phyloP scores from a whole-genome alignment of 2,797 vertebrate genomes.

The Gallinago solitaria region DNA sequence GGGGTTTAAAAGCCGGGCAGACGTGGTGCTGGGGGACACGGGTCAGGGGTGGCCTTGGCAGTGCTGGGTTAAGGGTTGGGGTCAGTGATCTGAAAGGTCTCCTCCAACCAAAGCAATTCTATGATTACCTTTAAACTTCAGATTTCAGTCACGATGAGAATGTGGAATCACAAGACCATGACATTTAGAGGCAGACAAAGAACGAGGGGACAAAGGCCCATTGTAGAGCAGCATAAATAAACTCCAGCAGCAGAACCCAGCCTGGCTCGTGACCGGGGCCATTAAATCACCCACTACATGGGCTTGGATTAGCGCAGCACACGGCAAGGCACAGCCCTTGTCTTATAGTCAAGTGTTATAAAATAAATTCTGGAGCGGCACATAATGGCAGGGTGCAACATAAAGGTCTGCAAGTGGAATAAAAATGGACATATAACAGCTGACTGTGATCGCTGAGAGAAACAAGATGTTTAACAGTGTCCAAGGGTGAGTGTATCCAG shows the following conservation, averaged over 20 bases:
- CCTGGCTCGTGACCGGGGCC: neutral
- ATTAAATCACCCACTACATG: constrained; percentile 15
- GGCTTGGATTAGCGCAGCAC: neutral
- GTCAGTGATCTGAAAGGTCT: neutral
- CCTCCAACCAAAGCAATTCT: neutral
- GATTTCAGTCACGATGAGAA: neutral
- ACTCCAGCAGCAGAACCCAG: neutral
- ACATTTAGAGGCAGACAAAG: neutral
- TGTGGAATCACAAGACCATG: neutral
- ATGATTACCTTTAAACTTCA: neutral
- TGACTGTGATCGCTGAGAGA: constrained; percentile 12
- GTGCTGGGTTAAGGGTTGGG: neutral
- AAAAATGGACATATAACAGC: constrained; percentile 27
- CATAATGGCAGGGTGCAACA: constrained; percentile 24
- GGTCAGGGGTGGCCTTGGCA: neutral
- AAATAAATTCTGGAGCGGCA: neutral
- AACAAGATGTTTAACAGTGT: constrained; percentile 1
- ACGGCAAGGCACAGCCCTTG: neutral
- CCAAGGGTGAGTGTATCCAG: constrained; percentile 17
- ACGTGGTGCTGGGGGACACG: neutral
- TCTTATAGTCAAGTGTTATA: neutral
- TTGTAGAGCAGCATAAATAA: neutral
- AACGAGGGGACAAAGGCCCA: neutral
- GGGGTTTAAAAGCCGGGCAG: neutral
- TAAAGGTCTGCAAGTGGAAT: constrained; percentile 33